Conservation (phyloP, 1,140 invertebrate genomes). For the Sycobia sp. region DNA sequence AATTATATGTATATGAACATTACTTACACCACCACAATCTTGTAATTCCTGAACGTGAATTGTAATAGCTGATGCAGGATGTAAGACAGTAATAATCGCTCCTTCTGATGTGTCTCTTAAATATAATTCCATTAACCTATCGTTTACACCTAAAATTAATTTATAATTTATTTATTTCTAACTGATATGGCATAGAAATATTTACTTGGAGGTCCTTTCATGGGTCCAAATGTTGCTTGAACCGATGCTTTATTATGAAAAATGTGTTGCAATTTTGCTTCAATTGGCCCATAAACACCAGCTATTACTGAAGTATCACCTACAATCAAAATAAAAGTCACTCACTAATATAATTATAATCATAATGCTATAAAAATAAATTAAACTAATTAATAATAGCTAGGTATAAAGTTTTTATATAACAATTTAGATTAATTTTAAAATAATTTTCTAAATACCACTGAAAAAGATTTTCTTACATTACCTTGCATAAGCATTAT, state of each 20-base stretch:
- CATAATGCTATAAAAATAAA: background rate
- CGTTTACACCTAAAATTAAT: constrained; percentile 66
- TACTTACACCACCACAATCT: constrained; percentile 78
- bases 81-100: constrained; percentile 70
- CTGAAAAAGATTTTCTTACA: too few species aligned
- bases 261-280: constrained; percentile 78
- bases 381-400: too few species aligned
- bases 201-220: constrained; percentile 75
- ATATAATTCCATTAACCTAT: constrained; percentile 76
- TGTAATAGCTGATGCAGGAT: constrained; percentile 78
- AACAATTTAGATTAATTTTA: too few species aligned
- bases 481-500: constrained; percentile 74
- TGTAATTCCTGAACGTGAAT: constrained; percentile 87
- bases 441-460: too few species aligned
- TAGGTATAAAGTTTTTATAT: too few species aligned
- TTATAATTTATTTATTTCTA: background rate
- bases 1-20: constrained; percentile 9
- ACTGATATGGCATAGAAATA: too few species aligned
- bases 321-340: constrained; percentile 61
- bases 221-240: constrained; percentile 78
- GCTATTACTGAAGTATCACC: constrained; percentile 78
- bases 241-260: constrained; percentile 78
- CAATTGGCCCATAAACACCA: constrained; percentile 83
- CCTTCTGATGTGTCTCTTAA: constrained; percentile 79
- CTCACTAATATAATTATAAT: background rate